Conservation (phyloP, 2,797 vertebrate species). For the Euthynnus affinis region DNA sequence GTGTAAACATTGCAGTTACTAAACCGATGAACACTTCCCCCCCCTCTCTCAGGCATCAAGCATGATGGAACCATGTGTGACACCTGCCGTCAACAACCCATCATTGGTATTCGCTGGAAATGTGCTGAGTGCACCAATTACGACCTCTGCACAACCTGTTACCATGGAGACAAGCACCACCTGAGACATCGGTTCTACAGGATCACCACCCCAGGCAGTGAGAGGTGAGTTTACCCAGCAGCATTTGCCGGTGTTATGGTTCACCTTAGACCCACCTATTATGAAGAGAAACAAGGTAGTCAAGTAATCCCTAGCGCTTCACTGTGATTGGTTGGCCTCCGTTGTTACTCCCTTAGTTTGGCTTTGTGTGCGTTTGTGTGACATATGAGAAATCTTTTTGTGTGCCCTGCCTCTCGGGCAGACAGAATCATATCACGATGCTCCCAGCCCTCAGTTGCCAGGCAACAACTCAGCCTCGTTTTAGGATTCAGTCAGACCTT, state of each 20-base stretch:
- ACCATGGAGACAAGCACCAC: constrained; percentile 99
- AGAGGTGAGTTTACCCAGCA: constrained; percentile 87
- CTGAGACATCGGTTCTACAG: constrained; percentile 98
- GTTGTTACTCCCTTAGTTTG: constrained; percentile 24
- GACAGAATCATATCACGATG: constrained; percentile 61
- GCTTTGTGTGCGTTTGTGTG: constrained; percentile 31
- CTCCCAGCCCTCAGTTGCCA: constrained; percentile 78
- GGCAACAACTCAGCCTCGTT: constrained; percentile 76
- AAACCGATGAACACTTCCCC: neutral
- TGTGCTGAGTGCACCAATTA: constrained; percentile 99
- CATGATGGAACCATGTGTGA: constrained; percentile 99
- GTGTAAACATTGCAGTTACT: neutral
- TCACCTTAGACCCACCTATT: constrained; percentile 2
- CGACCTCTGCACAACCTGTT: constrained; percentile 98
- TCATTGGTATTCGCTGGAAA: constrained; percentile 99
- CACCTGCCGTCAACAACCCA: constrained; percentile 98
- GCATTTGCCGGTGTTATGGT: constrained; percentile 10
- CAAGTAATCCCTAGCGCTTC: constrained; percentile 16
- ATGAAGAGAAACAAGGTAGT: constrained; percentile 9
- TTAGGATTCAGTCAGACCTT: constrained; percentile 65
- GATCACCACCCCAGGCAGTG: constrained; percentile 98
- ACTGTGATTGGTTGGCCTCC: constrained; percentile 28
- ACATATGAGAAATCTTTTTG: constrained; percentile 70
- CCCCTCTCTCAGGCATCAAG: constrained; percentile 91
- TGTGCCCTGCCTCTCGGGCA: constrained; percentile 58